phyloP scores from a whole-genome alignment of 1,140 invertebrate genomes.

The Magallana ariakensis region DNA sequence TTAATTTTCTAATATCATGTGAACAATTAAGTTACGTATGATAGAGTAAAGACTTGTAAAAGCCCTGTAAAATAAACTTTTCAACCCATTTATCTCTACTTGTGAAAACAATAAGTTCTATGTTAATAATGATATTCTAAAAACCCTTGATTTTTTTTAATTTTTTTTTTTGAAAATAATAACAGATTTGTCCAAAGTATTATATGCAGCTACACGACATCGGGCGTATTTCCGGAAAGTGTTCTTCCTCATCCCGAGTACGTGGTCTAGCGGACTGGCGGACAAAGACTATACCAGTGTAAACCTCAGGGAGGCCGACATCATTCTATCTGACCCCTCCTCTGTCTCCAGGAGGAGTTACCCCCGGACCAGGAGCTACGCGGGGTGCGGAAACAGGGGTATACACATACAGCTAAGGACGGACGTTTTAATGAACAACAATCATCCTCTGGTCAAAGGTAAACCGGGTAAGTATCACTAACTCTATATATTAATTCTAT shows the following conservation, averaged over 20 bases:
- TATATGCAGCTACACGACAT: conserved; percentile 72
- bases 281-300: conserved; percentile 12
- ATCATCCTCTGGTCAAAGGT: neutral
- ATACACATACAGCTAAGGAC: conserved; percentile 74
- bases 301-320: conserved; percentile 33
- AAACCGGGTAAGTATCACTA: conserved; percentile 38
- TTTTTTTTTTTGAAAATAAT: too few species aligned
- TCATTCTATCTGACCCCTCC: conserved; percentile 60
- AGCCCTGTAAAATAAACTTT: too few species aligned
- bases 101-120: too few species aligned
- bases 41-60: too few species aligned
- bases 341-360: conserved; percentile 30
- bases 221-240: conserved; percentile 76
- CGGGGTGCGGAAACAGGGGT: conserved; percentile 75
- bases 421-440: conserved; percentile 62
- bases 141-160: too few species aligned
- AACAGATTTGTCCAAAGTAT: conserved; percentile 63
- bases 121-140: too few species aligned
- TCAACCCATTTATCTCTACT: too few species aligned
- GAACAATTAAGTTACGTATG: too few species aligned
- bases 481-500: too few species aligned
- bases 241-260: conserved; percentile 74
- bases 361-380: conserved; percentile 60
- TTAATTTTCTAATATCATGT: too few species aligned
- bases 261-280: conserved; percentile 65